Conservation (phyloP, 64 coral and sea anemone species). For the Porites lutea region DNA sequence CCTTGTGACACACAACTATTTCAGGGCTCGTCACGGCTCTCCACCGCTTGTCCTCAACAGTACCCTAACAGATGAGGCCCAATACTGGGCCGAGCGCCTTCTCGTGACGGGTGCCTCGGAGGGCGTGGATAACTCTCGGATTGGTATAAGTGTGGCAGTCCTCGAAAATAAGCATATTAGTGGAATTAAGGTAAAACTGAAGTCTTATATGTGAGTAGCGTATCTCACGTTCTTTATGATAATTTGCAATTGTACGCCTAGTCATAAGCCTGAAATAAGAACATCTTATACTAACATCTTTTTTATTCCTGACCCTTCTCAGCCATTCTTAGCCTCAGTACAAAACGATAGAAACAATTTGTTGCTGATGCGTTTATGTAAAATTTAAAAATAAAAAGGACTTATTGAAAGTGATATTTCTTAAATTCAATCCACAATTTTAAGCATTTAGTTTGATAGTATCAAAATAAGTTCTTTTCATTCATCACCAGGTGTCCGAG, state of each 20-base stretch:
- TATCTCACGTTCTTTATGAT: too few relatives aligned
- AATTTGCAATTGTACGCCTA: too few relatives aligned
- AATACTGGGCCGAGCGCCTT: constrained; percentile 96
- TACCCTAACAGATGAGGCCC: constrained; percentile 85
- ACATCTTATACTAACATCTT: too few relatives aligned
- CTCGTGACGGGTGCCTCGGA: constrained; percentile 85
- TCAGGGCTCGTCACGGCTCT: constrained; percentile 86
- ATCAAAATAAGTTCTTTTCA: background rate
- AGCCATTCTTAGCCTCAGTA: too few relatives aligned
- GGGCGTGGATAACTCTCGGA: constrained; percentile 75
- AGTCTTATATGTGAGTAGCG: too few relatives aligned
- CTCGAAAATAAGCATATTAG: constrained; percentile 76
- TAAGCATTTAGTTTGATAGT: background rate
- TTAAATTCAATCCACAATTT: background rate
- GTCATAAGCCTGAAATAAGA: too few relatives aligned
- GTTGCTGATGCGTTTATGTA: too few relatives aligned
- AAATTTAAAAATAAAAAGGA: too few relatives aligned
- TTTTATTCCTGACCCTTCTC: too few relatives aligned
- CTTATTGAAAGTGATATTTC: too few relatives aligned
- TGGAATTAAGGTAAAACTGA: constrained; percentile 71
- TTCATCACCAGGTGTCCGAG: constrained; percentile 59
- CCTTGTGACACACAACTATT: constrained; percentile 91
- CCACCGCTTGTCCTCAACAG: constrained; percentile 75
- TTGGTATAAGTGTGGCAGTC: constrained; percentile 86
- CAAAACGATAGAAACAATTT: too few relatives aligned